phyloP scores from a whole-genome alignment of 2,113 vertebrate genomes.

The Ptyas mucosa region DNA sequence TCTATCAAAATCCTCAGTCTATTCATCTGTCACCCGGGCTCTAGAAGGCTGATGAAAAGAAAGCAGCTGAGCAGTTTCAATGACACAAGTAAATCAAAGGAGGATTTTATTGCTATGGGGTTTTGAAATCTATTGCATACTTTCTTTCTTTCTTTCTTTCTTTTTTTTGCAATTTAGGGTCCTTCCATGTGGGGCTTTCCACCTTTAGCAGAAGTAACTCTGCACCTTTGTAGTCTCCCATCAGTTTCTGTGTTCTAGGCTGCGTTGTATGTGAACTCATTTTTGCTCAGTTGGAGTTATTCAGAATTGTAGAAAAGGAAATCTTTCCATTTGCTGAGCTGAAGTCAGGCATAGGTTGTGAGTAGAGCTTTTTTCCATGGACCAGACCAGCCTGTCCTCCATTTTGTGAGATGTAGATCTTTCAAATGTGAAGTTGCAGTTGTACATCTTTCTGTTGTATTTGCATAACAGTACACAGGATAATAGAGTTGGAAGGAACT shows the following conservation, averaged over 20 bases:
- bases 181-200: background rate
- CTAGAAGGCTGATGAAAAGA: slow-evolving; percentile 52
- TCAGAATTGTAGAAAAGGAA: background rate
- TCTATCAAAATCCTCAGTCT: slow-evolving; percentile 55
- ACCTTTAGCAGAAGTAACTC: background rate
- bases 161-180: background rate
- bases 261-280: background rate
- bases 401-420: background rate
- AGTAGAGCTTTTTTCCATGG: background rate
- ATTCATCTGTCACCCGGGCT: slow-evolving; percentile 49
- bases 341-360: background rate
- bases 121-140: background rate
- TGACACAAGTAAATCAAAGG: slow-evolving; percentile 43
- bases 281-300: background rate
- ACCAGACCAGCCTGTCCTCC: background rate
- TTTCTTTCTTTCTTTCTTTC: background rate
- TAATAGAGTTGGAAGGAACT: background rate
- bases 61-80: slow-evolving; percentile 28
- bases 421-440: background rate
- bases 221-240: background rate
- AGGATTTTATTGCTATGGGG: background rate
- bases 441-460: background rate
- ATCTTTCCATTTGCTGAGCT: background rate
- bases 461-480: background rate
- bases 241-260: background rate